These are phyloP conservation scores for Gonatopus flavifemur DNA, from an alignment of 1,140 invertebrate genomes.

Conservation along the genomic window DNA sequence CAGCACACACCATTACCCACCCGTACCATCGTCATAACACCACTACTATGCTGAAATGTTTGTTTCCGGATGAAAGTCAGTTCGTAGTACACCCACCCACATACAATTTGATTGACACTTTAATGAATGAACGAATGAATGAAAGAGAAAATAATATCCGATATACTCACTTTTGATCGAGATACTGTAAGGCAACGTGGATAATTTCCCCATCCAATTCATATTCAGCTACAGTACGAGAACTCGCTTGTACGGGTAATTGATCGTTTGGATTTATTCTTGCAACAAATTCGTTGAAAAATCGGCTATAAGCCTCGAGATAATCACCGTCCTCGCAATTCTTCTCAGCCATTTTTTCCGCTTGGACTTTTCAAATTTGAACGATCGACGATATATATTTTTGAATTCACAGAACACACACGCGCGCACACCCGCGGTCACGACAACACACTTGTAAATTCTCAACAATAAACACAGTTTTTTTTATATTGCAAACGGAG, in stretches of 20 bases:
- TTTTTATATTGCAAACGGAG: too few species aligned
- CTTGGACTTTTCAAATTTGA: neutral
- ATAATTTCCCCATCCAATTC: slow-evolving; percentile 77
- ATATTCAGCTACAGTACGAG: slow-evolving; percentile 66
- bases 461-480: too few species aligned
- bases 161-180: slow-evolving; percentile 71
- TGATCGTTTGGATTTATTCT: slow-evolving; percentile 71
- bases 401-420: neutral
- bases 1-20: too few species aligned
- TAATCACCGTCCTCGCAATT: slow-evolving; percentile 62
- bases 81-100: neutral
- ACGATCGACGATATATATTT: neutral
- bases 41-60: neutral
- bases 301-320: slow-evolving; percentile 67
- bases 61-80: neutral
- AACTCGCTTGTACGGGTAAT: slow-evolving; percentile 70
- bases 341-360: slow-evolving; percentile 32
- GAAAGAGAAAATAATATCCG: neutral
- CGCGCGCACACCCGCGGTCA: neutral
- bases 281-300: slow-evolving; percentile 70
- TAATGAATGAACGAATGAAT: slow-evolving; percentile 1
- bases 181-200: slow-evolving; percentile 75
- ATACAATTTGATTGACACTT: neutral
- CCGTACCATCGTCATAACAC: too few species aligned
- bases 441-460: too few species aligned